A percentile compares a stretch with the other conserved stretches of the same genome.
Conservation (phyloP, 1,140 invertebrate genomes). For the Drosophila murphyi region DNA sequence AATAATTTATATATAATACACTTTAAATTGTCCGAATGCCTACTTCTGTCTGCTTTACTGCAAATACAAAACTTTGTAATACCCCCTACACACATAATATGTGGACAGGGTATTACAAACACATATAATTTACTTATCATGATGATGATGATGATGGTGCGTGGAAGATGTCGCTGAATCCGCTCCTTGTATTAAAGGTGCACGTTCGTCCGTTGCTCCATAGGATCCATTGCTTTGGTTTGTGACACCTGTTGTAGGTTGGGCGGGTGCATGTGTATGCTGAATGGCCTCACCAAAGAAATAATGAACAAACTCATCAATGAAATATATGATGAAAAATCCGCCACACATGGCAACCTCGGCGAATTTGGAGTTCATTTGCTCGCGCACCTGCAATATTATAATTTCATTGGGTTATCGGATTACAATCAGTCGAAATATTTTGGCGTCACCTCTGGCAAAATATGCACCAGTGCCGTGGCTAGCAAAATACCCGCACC, state of each 20-base stretch:
- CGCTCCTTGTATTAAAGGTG: slow-evolving; percentile 51
- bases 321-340: slow-evolving; percentile 91
- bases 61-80: too few relatives aligned
- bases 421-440: slow-evolving; percentile 1
- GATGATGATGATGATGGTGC: slow-evolving; percentile 35
- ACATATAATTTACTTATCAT: slow-evolving; percentile 42
- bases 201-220: slow-evolving; percentile 54
- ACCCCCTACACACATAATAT: too few relatives aligned
- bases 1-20: too few relatives aligned
- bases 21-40: too few relatives aligned
- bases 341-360: slow-evolving; percentile 90
- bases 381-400: slow-evolving; percentile 81
- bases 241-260: background rate
- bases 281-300: slow-evolving; percentile 85
- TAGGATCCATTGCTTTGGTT: slow-evolving; percentile 41
- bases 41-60: too few relatives aligned
- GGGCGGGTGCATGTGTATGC: slow-evolving; percentile 54
- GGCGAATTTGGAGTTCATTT: slow-evolving; percentile 85
- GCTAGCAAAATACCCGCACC: slow-evolving; percentile 94
- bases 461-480: slow-evolving; percentile 92
- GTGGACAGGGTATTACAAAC: background rate
- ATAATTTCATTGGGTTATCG: slow-evolving; percentile 5
- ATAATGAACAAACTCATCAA: slow-evolving; percentile 91
- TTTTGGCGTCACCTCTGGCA: slow-evolving; percentile 89
- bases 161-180: slow-evolving; percentile 16